Conservation (phyloP, 2,113 vertebrate species). For the Zosterops pallidus region DNA sequence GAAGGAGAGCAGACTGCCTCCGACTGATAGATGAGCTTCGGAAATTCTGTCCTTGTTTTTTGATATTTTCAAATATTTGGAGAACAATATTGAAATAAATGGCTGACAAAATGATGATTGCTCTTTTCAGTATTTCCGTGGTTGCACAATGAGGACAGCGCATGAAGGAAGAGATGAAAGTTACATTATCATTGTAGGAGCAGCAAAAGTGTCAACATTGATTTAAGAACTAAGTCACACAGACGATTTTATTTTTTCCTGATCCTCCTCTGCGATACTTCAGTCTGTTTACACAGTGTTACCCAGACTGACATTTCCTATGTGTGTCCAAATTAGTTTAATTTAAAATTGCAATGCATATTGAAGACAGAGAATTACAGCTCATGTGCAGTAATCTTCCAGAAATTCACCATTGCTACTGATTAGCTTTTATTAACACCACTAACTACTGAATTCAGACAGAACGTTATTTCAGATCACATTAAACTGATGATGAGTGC, state of each 20-base stretch:
- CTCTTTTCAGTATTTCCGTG: background rate
- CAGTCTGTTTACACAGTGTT: constrained; percentile 49
- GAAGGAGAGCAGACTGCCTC: background rate
- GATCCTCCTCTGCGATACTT: constrained; percentile 54
- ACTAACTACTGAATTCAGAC: constrained; percentile 47
- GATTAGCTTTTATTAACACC: constrained; percentile 70
- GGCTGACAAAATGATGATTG: constrained; percentile 36
- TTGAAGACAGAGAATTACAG: constrained; percentile 66
- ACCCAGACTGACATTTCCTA: constrained; percentile 58
- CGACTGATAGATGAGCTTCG: background rate
- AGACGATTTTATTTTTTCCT: constrained; percentile 45
- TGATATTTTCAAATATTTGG: constrained; percentile 54
- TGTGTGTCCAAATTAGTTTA: constrained; percentile 63
- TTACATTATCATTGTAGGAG: constrained; percentile 32
- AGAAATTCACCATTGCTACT: constrained; percentile 61
- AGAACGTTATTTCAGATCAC: constrained; percentile 62
- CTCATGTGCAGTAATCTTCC: constrained; percentile 17
- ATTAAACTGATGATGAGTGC: constrained; percentile 28
- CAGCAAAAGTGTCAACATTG: constrained; percentile 60
- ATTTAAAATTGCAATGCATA: constrained; percentile 65
- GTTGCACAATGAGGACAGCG: background rate
- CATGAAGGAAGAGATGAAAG: constrained; percentile 3
- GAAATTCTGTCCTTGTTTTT: constrained; percentile 38
- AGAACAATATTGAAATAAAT: constrained; percentile 21
- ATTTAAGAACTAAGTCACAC: constrained; percentile 60